Evolutionary conservation across 2,888 invertebrate genomes (phyloP).

Genomic region (Torymus texanus): DNA sequence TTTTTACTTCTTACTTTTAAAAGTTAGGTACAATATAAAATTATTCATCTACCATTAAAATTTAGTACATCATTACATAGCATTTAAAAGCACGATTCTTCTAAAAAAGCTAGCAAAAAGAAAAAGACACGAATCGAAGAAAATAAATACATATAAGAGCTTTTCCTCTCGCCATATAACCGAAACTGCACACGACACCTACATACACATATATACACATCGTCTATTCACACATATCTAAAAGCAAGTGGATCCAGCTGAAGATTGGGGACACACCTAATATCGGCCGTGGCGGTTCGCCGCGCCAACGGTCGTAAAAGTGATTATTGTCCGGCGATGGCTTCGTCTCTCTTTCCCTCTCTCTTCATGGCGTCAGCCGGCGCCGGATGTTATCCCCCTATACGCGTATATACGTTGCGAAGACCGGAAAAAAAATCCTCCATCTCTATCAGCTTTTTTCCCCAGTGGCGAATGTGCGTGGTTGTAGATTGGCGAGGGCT

Average conservation of each 20-base stretch:
- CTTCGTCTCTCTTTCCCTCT: constrained; percentile 38
- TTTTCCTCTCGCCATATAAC: neutral
- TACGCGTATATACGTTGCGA: neutral
- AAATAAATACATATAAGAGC: neutral
- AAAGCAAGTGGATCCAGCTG: no score
- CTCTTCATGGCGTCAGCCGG: constrained; percentile 60
- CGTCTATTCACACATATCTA: no score
- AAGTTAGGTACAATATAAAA: no score
- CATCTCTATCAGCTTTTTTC: constrained; percentile 20
- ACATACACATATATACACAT: no score
- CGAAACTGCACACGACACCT: no score
- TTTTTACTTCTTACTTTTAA: no score
- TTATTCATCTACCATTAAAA: no score
- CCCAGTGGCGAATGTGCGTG: neutral
- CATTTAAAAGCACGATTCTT: neutral
- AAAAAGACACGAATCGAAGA: neutral
- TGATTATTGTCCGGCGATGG: constrained; percentile 71
- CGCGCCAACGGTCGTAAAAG: constrained; percentile 67
- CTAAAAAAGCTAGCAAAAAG: neutral
- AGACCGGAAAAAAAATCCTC: constrained; percentile 33
- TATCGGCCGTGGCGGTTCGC: constrained; percentile 60
- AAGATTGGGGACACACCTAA: constrained; percentile 59
- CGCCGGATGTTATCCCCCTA: constrained; percentile 63
- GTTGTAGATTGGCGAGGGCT: no score
- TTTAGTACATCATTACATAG: no score